phyloP scores from a whole-genome alignment of 2,888 invertebrate species.

The Ophonus ardosiacus region DNA sequence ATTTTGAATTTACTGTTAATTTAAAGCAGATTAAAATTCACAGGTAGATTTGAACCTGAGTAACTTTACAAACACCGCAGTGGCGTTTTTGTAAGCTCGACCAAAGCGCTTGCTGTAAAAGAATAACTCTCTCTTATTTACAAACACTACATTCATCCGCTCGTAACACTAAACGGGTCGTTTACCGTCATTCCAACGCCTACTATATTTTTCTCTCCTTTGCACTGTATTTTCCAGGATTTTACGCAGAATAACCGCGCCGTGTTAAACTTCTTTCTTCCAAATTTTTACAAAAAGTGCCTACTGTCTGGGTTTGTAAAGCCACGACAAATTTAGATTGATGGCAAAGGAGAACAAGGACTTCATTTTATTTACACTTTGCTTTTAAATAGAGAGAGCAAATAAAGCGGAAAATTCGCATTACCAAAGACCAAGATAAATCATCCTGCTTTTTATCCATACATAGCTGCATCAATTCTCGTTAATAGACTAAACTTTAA shows the following conservation, averaged over 20 bases:
- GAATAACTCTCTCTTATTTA: conserved; percentile 10
- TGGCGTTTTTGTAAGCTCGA: neutral
- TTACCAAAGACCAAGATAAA: neutral
- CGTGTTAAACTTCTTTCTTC: neutral
- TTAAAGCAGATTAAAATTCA: no score
- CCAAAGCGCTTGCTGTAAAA: neutral
- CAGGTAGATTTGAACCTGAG: neutral
- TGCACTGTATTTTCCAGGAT: conserved; percentile 5
- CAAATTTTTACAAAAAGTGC: neutral
- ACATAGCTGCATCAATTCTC: neutral
- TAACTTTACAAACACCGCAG: neutral
- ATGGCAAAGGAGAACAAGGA: neutral
- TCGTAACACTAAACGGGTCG: conserved; percentile 31
- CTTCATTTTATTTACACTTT: neutral
- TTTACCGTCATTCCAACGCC: conserved; percentile 23
- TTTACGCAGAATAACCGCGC: neutral
- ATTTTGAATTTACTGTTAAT: no score
- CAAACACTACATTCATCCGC: conserved; percentile 14
- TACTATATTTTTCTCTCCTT: conserved; percentile 35
- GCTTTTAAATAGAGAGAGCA: neutral
- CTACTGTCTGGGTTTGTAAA: neutral
- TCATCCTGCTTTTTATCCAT: neutral
- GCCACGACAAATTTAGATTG: neutral
- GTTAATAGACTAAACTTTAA: no score
- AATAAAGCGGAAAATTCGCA: neutral